A percentile compares a stretch with the other conserved stretches of the same genome.
phyloP scores from a whole-genome alignment of 2,113 vertebrate species.

The Ceuthmochares aereus region DNA sequence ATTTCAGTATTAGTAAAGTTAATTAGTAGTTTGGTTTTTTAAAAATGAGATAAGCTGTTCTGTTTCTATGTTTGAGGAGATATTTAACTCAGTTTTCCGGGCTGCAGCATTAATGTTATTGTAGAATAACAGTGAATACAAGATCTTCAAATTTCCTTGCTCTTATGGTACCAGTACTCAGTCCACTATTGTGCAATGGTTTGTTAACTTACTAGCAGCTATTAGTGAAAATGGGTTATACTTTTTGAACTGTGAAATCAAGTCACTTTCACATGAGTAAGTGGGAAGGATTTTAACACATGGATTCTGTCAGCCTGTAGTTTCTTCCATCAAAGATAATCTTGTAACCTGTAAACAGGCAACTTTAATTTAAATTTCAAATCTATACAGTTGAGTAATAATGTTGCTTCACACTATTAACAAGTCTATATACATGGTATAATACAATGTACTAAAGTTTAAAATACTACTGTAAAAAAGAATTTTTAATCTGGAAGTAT shows the following conservation, averaged over 20 bases:
- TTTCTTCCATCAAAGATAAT: conserved; percentile 43
- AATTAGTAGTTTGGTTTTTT: background rate
- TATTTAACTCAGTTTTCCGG: conserved; percentile 1
- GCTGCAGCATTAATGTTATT: background rate
- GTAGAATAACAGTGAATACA: background rate
- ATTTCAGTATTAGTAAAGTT: conserved; percentile 24
- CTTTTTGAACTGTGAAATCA: conserved; percentile 49
- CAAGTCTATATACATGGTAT: background rate
- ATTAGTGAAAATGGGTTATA: conserved; percentile 25
- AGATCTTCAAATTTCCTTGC: background rate
- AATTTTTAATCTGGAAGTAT: background rate
- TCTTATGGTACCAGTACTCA: background rate
- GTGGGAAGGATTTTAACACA: conserved; percentile 30
- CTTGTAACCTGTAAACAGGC: conserved; percentile 55
- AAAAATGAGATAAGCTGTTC: background rate
- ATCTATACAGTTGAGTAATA: conserved; percentile 49
- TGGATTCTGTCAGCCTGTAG: conserved; percentile 47
- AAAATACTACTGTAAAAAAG: background rate
- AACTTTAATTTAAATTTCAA: conserved; percentile 63
- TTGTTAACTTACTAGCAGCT: background rate
- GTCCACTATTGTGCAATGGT: background rate
- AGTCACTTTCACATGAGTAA: conserved; percentile 31
- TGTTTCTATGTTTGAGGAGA: background rate
- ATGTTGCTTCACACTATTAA: conserved; percentile 15
- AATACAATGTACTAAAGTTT: background rate